Evolutionary conservation across 2,888 invertebrate species (phyloP).

Genomic region (Clivina fossor): DNA sequence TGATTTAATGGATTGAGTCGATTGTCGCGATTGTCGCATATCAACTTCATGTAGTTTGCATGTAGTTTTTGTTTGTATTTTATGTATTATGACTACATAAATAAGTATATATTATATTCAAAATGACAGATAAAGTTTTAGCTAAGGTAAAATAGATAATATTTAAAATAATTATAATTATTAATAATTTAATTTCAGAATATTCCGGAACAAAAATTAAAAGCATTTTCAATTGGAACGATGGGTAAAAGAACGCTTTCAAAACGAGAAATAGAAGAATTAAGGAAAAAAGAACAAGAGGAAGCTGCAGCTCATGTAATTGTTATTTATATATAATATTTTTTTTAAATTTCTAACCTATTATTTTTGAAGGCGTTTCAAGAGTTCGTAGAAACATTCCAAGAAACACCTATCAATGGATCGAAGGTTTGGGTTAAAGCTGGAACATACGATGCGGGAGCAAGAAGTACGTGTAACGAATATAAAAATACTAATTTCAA

Average conservation of each 20-base stretch:
- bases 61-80: no score
- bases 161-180: no score
- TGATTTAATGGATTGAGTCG: no score
- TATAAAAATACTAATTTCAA: constrained; percentile 10
- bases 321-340: no score
- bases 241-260: constrained; percentile 74
- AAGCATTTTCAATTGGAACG: constrained; percentile 73
- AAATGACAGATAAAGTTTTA: constrained; percentile 22
- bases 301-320: constrained; percentile 85
- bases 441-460: constrained; percentile 94
- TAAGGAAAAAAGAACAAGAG: constrained; percentile 84
- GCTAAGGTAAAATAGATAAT: constrained; percentile 17
- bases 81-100: no score
- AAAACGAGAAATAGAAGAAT: constrained; percentile 83
- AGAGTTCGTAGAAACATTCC: constrained; percentile 96
- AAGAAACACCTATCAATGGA: constrained; percentile 77
- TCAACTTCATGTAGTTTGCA: no score
- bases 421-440: constrained; percentile 97
- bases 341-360: constrained; percentile 1
- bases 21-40: no score
- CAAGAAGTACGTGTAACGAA: constrained; percentile 68
- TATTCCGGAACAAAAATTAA: constrained; percentile 69
- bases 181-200: constrained; percentile 37
- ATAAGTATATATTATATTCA: no score
- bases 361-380: constrained; percentile 73